Base-by-base conservation (phyloP, 2,888 invertebrate genomes). In the Amphipoea lucens region DNA sequence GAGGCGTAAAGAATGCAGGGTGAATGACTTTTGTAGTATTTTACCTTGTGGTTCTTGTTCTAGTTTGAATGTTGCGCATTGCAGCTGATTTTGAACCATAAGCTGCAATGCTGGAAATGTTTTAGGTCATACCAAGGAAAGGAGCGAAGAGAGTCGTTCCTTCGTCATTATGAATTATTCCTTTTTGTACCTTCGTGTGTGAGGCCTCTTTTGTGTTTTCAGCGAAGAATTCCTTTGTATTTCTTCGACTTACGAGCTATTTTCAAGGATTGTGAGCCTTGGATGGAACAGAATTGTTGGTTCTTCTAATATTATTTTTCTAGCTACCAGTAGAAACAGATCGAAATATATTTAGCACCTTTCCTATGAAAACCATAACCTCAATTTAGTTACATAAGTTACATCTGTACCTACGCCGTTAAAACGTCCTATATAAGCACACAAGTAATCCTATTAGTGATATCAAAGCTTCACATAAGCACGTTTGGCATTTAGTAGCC, bases 51-150 rank as follows among this genome's bases (percentile, higher is more conserved):
- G 78, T 80, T 86, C 83, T 89, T 83, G 86, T 87, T 79, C 89
- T 83, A 86, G 78, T 85, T 89, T 78, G 73, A 85, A 87, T 85
- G 83, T 89, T 88, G 89, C 89, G 89, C 89, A 89, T 89, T 89
- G 89, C 89, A 89, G 89, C 84, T 87, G 82, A 85, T 89, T 87
- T 78, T 70, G 1, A 83, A 67, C 82, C 65, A 81, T 87, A 84
- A 82, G 77, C 89, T 89, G 89, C 89, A 89, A 86, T 89, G 89
- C 88, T 76, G 89, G 85, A 17, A 84, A 82, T 76, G 79, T 84
- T 82, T 84, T 82, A 87, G 85, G 87, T 86, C 84, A 85, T 69
- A 83, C 68, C 54, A 81, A 75, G 76, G 75, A 75, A 87, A 84
- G 67, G 48, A 81, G 70, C 63, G 6, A 68, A 20, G 51, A 71